These are phyloP conservation scores for Scrobipalpa costella DNA, from an alignment of 2,888 invertebrate genomes.

Conservation along the genomic window DNA sequence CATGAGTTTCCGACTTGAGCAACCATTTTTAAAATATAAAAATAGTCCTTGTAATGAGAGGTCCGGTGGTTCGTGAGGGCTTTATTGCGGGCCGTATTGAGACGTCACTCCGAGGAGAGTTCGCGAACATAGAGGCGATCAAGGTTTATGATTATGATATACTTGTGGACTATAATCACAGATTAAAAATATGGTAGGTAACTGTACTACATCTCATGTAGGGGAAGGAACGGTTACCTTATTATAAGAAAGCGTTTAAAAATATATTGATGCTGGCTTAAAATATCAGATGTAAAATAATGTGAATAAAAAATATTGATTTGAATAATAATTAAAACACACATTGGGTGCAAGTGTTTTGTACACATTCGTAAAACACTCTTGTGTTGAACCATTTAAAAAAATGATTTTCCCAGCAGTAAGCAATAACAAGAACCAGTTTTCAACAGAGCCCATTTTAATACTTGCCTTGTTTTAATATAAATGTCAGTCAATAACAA, in stretches of 20 bases:
- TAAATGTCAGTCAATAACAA: constrained; percentile 16
- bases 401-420: constrained; percentile 18
- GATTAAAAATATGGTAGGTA: background rate
- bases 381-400: background rate
- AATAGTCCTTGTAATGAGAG: constrained; percentile 45
- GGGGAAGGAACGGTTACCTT: background rate
- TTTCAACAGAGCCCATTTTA: constrained; percentile 12
- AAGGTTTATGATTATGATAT: constrained; percentile 2
- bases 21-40: constrained; percentile 46
- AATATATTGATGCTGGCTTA: no score
- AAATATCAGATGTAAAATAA: no score
- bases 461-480: constrained; percentile 10
- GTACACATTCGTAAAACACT: constrained; percentile 3
- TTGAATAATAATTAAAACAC: background rate
- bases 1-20: constrained; percentile 66
- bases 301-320: no score
- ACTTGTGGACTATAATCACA: constrained; percentile 2
- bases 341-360: background rate
- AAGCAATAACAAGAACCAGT: constrained; percentile 20
- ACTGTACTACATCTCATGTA: background rate
- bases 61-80: constrained; percentile 3
- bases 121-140: background rate
- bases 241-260: background rate
- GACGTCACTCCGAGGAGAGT: background rate
- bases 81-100: constrained; percentile 9